Evolutionary conservation across 2,888 invertebrate genomes (phyloP), one percentile per base, ranked within the genome.

Genomic region (Frankliniella fusca): DNA sequence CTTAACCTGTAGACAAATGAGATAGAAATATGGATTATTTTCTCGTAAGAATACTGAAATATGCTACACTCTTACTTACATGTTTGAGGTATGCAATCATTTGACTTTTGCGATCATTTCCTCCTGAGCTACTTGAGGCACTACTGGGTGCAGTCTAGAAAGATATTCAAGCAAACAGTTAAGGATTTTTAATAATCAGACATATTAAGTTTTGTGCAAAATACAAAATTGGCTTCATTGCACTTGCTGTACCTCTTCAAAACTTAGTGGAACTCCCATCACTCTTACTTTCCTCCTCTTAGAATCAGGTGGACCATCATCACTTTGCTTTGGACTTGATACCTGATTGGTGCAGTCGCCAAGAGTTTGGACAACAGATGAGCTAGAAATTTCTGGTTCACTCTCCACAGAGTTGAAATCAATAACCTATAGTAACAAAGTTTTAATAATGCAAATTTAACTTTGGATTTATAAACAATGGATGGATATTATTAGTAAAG

Each of bases 391-490:
- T 0, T 61, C 18, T 20, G n/a, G 18, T 54, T 1, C 54, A 15
- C 0, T 61, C 18, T 61, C 61, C 70, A 76, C 70, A 23, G 70
- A 76, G 27, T 76, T 76, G 27, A 76, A 76, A 76, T 76, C 70
- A 27, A 76, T 76, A 8, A 76, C 70, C 70, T 76, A 27, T 27
- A 76, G 38, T 38, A 5, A 5, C 38, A 38, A 38, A 38, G 38
- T 38, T 38, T 38, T 38, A 38, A 38, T 38, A 38, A 38, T 38
- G 38, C 38, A 38, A 38, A 38, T 38, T 38, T 38, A 38, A 38
- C 5, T 38, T 38, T 38, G 38, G 38, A 38, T 38, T 38, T 3
- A 38, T 38, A 38, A 38, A 38, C 5, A 5, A 38, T 5, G 38
- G 38, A 38, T 38, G 38, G 38, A 12, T 20, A 54, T 54, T 54